Conservation (phyloP, 2,888 invertebrate species). For the Tetropium fuscum region DNA sequence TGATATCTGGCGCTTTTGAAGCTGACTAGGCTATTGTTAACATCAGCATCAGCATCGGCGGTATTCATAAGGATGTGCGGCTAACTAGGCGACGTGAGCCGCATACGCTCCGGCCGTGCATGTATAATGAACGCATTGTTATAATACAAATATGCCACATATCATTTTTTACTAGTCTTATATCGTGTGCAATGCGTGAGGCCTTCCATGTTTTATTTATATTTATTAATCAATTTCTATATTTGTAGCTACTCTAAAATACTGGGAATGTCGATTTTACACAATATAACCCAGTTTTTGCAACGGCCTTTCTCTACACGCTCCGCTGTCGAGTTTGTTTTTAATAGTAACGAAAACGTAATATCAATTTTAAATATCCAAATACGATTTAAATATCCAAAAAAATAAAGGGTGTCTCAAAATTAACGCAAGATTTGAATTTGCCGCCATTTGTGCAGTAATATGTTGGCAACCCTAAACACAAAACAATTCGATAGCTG, state of each 20-base stretch:
- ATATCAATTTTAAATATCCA: too few relatives aligned
- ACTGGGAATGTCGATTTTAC: conserved; percentile 45
- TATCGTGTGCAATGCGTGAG: conserved; percentile 49
- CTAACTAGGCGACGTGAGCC: conserved; percentile 61
- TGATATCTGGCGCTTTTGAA: conserved; percentile 32
- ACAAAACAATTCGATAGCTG: too few relatives aligned
- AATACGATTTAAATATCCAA: too few relatives aligned
- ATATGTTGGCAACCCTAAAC: too few relatives aligned
- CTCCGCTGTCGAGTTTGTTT: background rate
- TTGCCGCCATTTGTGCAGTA: too few relatives aligned
- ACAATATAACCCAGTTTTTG: conserved; percentile 44
- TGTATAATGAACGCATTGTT: conserved; percentile 62
- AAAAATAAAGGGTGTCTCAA: too few relatives aligned
- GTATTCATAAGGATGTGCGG: conserved; percentile 61
- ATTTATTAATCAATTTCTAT: conserved; percentile 50
- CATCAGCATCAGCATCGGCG: conserved; percentile 52
- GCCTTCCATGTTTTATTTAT: conserved; percentile 55
- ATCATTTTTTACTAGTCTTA: conserved; percentile 53
- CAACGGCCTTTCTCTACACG: too few relatives aligned
- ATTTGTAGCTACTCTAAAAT: conserved; percentile 34
- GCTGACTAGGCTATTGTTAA: conserved; percentile 56
- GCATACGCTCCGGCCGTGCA: conserved; percentile 58
- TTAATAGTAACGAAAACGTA: too few relatives aligned
- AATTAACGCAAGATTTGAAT: too few relatives aligned
- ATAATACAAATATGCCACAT: conserved; percentile 63